phyloP scores from a whole-genome alignment of 1,140 invertebrate species.

The Elymnias hypermnestra region DNA sequence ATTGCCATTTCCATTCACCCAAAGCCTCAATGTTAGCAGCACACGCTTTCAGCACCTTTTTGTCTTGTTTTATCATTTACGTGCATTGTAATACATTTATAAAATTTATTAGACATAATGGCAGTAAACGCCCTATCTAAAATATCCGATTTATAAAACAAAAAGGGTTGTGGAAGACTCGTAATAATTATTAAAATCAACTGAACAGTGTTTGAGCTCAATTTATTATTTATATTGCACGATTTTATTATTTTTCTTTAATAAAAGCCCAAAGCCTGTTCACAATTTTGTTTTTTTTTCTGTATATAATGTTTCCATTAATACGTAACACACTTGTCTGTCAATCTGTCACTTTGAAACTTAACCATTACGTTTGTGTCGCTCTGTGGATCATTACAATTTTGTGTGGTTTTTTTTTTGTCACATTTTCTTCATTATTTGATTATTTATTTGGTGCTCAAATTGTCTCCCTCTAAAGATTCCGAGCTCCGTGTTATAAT shows the following conservation, averaged over 20 bases:
- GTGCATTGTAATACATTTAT: constrained; percentile 5
- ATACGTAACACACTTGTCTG: constrained; percentile 52
- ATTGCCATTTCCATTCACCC: constrained; percentile 20
- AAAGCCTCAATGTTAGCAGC: constrained; percentile 45
- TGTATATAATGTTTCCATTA: constrained; percentile 52
- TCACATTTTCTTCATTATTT: constrained; percentile 17
- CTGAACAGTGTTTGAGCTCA: constrained; percentile 34
- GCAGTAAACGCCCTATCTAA: background rate
- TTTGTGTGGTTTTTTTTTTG: constrained; percentile 48
- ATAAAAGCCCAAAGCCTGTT: constrained; percentile 27
- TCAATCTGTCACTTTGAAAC: constrained; percentile 45
- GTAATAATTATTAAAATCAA: constrained; percentile 21
- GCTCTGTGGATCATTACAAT: constrained; percentile 36
- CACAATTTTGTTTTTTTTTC: constrained; percentile 24
- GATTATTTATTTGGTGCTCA: constrained; percentile 44
- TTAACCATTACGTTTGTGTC: constrained; percentile 55
- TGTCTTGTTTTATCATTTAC: constrained; percentile 24
- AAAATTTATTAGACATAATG: background rate
- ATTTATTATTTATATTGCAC: constrained; percentile 11
- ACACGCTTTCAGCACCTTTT: constrained; percentile 41
- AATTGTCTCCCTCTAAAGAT: constrained; percentile 68
- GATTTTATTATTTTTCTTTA: constrained; percentile 12
- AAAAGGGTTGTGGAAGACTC: constrained; percentile 71
- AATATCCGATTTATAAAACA: constrained; percentile 17
- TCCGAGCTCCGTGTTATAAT: constrained; percentile 57